phyloP scores from a whole-genome alignment of 2,113 vertebrate species.

The Mus spicilegus region DNA sequence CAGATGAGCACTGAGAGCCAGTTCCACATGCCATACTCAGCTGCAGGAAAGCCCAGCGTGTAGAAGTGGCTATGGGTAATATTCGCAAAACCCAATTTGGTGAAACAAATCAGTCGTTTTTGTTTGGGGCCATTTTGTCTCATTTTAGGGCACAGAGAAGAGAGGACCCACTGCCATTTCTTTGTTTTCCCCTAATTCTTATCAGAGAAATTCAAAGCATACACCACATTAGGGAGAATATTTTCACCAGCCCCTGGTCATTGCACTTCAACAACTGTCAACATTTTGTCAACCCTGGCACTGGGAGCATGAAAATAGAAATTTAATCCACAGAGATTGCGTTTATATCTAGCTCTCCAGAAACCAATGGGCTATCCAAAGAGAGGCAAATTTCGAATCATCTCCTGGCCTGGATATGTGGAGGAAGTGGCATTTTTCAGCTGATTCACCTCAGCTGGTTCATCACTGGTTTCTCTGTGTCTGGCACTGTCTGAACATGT shows the following conservation, averaged over 20 bases:
- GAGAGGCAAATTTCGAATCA: not conserved
- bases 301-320: not conserved
- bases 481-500: not conserved
- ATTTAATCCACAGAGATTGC: not conserved
- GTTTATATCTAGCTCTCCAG: not conserved
- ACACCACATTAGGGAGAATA: too few relatives aligned
- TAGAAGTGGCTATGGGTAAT: not conserved
- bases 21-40: not conserved
- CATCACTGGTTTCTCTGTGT: not conserved
- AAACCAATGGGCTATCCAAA: too few relatives aligned
- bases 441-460: not conserved
- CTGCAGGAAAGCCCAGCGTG: not conserved
- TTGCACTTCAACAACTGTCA: not conserved
- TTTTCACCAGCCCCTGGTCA: not conserved
- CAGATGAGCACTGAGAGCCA: too few relatives aligned
- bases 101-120: not conserved
- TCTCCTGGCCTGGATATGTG: not conserved
- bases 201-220: not conserved
- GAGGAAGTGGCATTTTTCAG: not conserved
- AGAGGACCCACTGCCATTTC: not conserved
- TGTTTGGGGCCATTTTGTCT: not conserved
- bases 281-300: not conserved
- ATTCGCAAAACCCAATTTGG: not conserved
- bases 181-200: not conserved
- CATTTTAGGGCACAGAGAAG: not conserved